phyloP scores from a whole-genome alignment of 2,113 vertebrate genomes.

The Nibea albiflora region DNA sequence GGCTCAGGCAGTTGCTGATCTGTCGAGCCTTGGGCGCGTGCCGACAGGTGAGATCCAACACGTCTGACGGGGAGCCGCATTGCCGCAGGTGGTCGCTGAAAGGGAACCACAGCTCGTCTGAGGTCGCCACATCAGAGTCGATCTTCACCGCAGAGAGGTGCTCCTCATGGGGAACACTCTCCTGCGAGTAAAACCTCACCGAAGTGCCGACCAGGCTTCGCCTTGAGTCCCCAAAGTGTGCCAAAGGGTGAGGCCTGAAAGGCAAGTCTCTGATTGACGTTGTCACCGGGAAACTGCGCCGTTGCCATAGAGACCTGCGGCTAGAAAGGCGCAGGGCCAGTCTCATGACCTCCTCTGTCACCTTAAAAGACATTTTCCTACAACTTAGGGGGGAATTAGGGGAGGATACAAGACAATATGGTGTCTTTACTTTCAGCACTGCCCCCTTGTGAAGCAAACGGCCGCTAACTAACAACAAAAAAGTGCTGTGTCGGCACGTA shows the following conservation, averaged over 20 bases:
- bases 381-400: too few species aligned
- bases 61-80: constrained; percentile 87
- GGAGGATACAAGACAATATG: not conserved
- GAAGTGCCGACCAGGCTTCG: not conserved
- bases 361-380: constrained; percentile 56
- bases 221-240: not conserved
- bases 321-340: constrained; percentile 41
- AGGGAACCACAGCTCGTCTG: rapidly evolving
- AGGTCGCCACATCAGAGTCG: not conserved
- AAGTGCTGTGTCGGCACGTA: too few species aligned
- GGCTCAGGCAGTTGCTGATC: constrained; percentile 80
- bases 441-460: not conserved
- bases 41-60: constrained; percentile 82
- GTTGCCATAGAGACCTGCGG: constrained; percentile 45
- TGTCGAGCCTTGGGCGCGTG: constrained; percentile 55
- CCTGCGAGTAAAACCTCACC: constrained; percentile 63
- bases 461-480: not conserved
- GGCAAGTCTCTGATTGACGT: not conserved
- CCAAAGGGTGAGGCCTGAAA: not conserved
- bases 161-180: not conserved
- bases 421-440: not conserved
- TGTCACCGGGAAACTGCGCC: not conserved
- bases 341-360: constrained; percentile 60
- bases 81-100: constrained; percentile 72
- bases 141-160: not conserved